Evolutionary conservation across 2,797 vertebrate species (phyloP).

Genomic region (Hozukius guyotensis): DNA sequence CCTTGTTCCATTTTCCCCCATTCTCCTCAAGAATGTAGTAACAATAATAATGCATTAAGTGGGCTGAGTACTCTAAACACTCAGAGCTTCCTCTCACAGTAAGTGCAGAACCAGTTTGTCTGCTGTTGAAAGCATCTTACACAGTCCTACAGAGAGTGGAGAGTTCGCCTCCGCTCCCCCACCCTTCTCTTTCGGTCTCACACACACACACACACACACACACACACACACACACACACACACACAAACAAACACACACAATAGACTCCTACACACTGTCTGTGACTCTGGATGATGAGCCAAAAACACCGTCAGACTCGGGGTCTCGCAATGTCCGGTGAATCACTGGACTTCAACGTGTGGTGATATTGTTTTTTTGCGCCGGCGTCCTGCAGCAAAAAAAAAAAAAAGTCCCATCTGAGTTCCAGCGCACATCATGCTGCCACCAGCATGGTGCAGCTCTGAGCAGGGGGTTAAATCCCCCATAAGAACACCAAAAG

Average conservation of each 20-base stretch:
- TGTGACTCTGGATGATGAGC: slow-evolving; percentile 16
- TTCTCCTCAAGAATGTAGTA: slow-evolving; percentile 82
- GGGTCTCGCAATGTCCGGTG: slow-evolving; percentile 2
- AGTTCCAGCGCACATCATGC: slow-evolving; percentile 35
- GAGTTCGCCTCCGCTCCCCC: slow-evolving; percentile 16
- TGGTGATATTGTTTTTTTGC: slow-evolving; percentile 6
- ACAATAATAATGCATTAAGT: slow-evolving; percentile 88
- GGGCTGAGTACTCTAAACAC: slow-evolving; percentile 81
- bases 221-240: background rate
- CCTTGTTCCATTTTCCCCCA: slow-evolving; percentile 71
- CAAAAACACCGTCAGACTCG: slow-evolving; percentile 17
- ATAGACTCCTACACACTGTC: slow-evolving; percentile 17
- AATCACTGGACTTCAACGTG: slow-evolving; percentile 11
- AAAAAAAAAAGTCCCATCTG: slow-evolving; percentile 54
- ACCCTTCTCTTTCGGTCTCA: background rate
- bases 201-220: background rate
- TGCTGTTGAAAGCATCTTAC: slow-evolving; percentile 83
- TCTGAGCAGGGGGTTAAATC: slow-evolving; percentile 79
- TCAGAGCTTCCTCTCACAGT: slow-evolving; percentile 80
- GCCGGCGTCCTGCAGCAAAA: slow-evolving; percentile 24
- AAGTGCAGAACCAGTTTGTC: slow-evolving; percentile 81
- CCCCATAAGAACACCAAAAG: slow-evolving; percentile 82
- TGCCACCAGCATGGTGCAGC: slow-evolving; percentile 68
- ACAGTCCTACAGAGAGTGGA: slow-evolving; percentile 72
- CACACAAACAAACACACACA: slow-evolving; percentile 14